Conservation (phyloP, 1,140 invertebrate genomes). For the Coboldia fuscipes region DNA sequence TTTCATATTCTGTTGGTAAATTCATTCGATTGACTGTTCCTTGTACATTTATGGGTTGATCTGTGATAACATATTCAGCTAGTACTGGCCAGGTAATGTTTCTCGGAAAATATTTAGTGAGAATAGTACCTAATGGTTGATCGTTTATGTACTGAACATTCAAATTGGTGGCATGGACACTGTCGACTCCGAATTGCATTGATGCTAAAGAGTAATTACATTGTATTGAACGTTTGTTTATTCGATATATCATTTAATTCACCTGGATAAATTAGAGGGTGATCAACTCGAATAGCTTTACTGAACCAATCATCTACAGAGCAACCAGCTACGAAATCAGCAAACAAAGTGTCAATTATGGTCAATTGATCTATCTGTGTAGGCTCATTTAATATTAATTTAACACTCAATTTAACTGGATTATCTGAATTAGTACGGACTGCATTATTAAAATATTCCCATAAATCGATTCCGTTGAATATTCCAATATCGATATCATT, state of each 20-base stretch:
- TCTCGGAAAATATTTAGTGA: not conserved
- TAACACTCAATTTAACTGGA: constrained; percentile 6
- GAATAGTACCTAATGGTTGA: constrained; percentile 1
- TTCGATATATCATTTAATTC: not conserved
- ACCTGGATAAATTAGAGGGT: constrained; percentile 8
- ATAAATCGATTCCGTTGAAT: constrained; percentile 9
- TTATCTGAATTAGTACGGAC: constrained; percentile 11
- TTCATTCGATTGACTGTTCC: constrained; percentile 11
- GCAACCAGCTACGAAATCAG: not conserved
- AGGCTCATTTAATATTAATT: constrained; percentile 6
- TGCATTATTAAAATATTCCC: constrained; percentile 8
- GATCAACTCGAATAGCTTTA: constrained; percentile 9
- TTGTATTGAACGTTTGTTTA: no score
- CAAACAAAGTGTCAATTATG: not conserved
- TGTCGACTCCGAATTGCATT: no score
- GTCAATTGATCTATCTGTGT: constrained; percentile 4
- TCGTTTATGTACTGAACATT: not conserved
- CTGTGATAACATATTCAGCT: not conserved
- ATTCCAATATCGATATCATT: constrained; percentile 8
- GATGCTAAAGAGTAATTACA: no score
- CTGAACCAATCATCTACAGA: constrained; percentile 8
- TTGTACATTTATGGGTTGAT: constrained; percentile 9
- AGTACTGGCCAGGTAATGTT: not conserved
- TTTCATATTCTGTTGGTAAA: constrained; percentile 9
- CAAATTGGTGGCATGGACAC: not conserved